Evolutionary conservation across 1,140 invertebrate species (phyloP).

Genomic region (Maniola jurtina): DNA sequence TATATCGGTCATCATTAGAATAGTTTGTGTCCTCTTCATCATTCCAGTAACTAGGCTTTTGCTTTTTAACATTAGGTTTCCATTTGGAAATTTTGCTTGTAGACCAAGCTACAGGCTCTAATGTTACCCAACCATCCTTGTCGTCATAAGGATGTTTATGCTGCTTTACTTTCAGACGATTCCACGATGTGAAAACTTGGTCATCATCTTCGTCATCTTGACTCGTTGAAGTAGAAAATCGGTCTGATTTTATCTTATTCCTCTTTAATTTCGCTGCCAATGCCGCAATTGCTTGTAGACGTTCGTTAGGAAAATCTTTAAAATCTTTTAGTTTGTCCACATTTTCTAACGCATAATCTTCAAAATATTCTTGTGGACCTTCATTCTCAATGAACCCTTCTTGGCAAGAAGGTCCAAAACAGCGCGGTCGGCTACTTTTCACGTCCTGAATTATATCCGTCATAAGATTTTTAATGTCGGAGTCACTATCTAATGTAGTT

Average conservation of each 20-base stretch:
- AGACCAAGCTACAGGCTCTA: slow-evolving; percentile 88
- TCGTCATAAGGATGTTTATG: slow-evolving; percentile 83
- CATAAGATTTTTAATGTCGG: slow-evolving; percentile 71
- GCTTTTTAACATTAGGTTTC: slow-evolving; percentile 81
- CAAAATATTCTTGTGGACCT: slow-evolving; percentile 76
- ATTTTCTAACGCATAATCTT: slow-evolving; percentile 79
- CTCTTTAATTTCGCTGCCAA: slow-evolving; percentile 66
- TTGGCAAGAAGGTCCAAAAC: slow-evolving; percentile 74
- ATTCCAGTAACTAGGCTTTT: slow-evolving; percentile 68
- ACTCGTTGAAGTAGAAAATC: slow-evolving; percentile 48
- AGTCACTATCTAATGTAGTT: slow-evolving; percentile 46
- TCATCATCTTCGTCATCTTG: slow-evolving; percentile 56
- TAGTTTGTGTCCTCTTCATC: slow-evolving; percentile 58
- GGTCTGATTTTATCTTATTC: slow-evolving; percentile 56
- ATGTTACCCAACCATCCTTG: slow-evolving; percentile 86
- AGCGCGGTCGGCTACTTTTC: slow-evolving; percentile 53
- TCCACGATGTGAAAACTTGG: slow-evolving; percentile 74
- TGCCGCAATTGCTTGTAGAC: slow-evolving; percentile 66
- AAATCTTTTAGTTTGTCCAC: slow-evolving; percentile 80
- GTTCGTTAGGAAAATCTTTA: slow-evolving; percentile 68
- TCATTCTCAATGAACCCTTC: slow-evolving; percentile 55
- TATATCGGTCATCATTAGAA: slow-evolving; percentile 52
- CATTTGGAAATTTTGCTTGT: slow-evolving; percentile 89
- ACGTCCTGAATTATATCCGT: slow-evolving; percentile 64
- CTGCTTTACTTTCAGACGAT: slow-evolving; percentile 74